A percentile compares a stretch with the other conserved stretches of the same genome.
Evolutionary conservation across 2,797 vertebrate genomes (phyloP).

Genomic region (Thamnophis elegans): DNA sequence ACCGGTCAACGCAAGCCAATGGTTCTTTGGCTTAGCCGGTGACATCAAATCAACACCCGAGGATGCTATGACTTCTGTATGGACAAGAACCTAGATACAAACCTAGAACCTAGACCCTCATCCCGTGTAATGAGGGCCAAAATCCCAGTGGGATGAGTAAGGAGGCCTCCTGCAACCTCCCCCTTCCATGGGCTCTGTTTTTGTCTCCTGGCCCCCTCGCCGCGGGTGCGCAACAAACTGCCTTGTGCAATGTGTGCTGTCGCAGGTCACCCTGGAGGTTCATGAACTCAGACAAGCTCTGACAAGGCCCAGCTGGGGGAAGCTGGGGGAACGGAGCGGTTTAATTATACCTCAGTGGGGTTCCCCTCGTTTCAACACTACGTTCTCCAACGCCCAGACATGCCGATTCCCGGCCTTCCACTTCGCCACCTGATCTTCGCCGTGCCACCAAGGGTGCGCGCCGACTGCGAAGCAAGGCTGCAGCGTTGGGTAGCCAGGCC

Average conservation of each 20-base stretch:
- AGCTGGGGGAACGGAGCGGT: slow-evolving; percentile 5
- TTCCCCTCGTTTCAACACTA: slow-evolving; percentile 16
- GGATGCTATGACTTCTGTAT: not conserved
- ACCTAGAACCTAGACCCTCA: not conserved
- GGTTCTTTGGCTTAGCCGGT: not conserved
- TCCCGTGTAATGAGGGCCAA: not conserved
- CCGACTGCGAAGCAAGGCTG: not conserved
- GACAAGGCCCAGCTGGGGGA: not conserved
- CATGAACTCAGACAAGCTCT: slow-evolving; percentile 11
- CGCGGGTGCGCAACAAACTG: rapidly evolving
- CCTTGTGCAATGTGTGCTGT: rapidly evolving
- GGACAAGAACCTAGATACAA: not conserved
- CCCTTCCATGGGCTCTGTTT: not conserved
- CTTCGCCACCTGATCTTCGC: slow-evolving; percentile 14
- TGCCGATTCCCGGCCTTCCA: not conserved
- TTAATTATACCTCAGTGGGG: slow-evolving; percentile 31
- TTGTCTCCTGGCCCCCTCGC: not conserved
- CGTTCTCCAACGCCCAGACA: slow-evolving; percentile 28
- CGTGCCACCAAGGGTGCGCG: rapidly evolving
- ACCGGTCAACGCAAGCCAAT: not conserved
- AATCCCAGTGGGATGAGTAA: not conserved
- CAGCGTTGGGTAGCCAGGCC: not conserved
- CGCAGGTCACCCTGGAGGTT: not conserved
- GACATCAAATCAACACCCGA: not conserved
- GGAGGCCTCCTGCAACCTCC: too few relatives aligned